Conservation (phyloP, 2,888 invertebrate genomes). For the Philereme vetulata region DNA sequence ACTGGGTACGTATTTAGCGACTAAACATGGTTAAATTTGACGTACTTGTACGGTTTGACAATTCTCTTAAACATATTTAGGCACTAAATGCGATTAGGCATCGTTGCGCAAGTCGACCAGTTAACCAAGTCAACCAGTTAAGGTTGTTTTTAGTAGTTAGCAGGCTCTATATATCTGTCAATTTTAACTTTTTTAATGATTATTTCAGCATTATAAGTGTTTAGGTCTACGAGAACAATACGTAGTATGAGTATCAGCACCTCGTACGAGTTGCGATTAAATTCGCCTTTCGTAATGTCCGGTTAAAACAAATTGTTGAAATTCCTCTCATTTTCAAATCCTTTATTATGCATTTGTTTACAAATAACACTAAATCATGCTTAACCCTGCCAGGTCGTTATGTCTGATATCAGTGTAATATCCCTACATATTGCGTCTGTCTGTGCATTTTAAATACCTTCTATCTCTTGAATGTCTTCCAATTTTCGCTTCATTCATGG, state of each 20-base stretch:
- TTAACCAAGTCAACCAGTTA: background rate
- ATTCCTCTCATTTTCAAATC: background rate
- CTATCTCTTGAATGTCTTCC: conserved; percentile 39
- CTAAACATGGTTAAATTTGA: too few relatives aligned
- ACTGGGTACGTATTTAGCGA: background rate
- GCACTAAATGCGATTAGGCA: too few relatives aligned
- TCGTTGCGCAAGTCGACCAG: too few relatives aligned
- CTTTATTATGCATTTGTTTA: conserved; percentile 10
- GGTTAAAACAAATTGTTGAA: background rate
- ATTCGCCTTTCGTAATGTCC: too few relatives aligned
- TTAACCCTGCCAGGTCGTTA: conserved; percentile 47
- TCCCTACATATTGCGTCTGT: conserved; percentile 43
- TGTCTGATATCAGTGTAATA: conserved; percentile 49
- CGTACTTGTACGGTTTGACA: too few relatives aligned
- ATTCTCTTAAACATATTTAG: too few relatives aligned
- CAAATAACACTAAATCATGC: conserved; percentile 41
- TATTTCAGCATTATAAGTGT: too few relatives aligned
- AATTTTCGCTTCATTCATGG: conserved; percentile 36
- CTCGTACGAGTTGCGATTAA: too few relatives aligned
- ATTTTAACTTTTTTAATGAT: too few relatives aligned
- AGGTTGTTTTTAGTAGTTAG: background rate
- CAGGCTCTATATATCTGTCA: too few relatives aligned
- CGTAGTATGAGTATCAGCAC: too few relatives aligned
- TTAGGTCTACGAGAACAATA: too few relatives aligned
- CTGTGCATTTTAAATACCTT: conserved; percentile 45